Evolutionary conservation across 2,797 vertebrate genomes (phyloP), one percentile per base, ranked within the genome.

Genomic region (Urophycis tenuis): DNA sequence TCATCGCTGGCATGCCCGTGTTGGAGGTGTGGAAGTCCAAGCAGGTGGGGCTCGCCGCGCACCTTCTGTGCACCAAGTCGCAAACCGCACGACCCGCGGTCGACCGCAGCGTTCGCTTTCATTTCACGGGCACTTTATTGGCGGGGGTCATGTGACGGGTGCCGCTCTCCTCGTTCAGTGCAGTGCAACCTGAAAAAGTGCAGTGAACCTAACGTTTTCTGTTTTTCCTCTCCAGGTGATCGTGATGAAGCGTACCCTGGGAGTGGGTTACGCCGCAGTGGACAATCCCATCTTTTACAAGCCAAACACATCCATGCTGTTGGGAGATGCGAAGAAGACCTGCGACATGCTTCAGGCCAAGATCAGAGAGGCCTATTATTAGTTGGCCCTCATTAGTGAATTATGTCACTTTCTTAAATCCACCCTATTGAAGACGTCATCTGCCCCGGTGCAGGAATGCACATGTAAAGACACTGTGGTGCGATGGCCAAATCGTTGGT

Each of bases 261-360:
- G 94, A 0, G 93, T 94, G 35, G 94, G 94, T 64, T 95, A 95
- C 5, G 94, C 94, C 17, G 94, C 94, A 0, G 93, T 95, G 0
- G 92, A 94, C 81, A 95, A 94, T 80, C 93, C 93, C 29, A 93
- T 94, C 77, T 94, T 93, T 86, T 93, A 94, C 87, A 94, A 94
- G 80, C 91, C 92, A 60, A 95, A 94, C 86, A 93, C 92, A 53
- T 90, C 91, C 0, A 94, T 93, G 92, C 81, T 95, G 84, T 90
- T 95, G 73, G 92, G 92, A 83, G 92, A 94, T 49, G 92, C 91
- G 82, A 94, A 94, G 88, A 94, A 94, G 84, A 93, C 93, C 3
- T 91, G 89, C 7, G 92, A 92, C 81, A 87, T 81, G 77, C 86
- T 93, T 71, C 85, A 90, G 81, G 88, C 81, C 31, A 93, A 94